These are phyloP conservation scores for Clitarchus hookeri DNA, from an alignment of 2,888 invertebrate species.

Conservation along the genomic window DNA sequence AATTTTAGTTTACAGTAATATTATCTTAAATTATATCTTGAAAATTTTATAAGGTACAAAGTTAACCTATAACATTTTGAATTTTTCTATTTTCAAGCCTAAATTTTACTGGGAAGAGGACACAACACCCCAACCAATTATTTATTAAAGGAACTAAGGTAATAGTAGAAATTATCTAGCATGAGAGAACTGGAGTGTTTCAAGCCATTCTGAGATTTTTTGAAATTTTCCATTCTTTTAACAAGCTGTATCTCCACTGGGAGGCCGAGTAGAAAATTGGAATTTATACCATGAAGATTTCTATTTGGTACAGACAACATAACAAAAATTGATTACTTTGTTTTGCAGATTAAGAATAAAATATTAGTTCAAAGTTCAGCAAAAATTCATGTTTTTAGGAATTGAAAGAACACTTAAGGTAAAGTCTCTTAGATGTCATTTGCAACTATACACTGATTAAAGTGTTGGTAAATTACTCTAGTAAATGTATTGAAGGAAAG, in stretches of 20 bases:
- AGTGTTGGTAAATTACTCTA: not conserved
- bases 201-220: not conserved
- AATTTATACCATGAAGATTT: not conserved
- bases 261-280: not conserved
- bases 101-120: not conserved
- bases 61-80: not conserved
- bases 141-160: not conserved
- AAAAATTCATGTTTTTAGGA: not conserved
- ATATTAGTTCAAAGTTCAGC: not conserved
- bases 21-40: not conserved
- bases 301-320: not conserved
- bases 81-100: not conserved
- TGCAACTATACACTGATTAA: not conserved
- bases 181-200: not conserved
- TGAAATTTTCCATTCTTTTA: not conserved
- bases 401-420: not conserved
- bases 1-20: not conserved
- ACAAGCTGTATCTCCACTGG: not conserved
- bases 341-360: not conserved
- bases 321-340: not conserved
- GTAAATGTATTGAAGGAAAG: not conserved
- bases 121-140: not conserved
- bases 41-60: not conserved
- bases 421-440: not conserved
- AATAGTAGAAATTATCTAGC: not conserved